Evolutionary conservation across 2,113 vertebrate genomes (phyloP).

Genomic region (Delphinus delphis): DNA sequence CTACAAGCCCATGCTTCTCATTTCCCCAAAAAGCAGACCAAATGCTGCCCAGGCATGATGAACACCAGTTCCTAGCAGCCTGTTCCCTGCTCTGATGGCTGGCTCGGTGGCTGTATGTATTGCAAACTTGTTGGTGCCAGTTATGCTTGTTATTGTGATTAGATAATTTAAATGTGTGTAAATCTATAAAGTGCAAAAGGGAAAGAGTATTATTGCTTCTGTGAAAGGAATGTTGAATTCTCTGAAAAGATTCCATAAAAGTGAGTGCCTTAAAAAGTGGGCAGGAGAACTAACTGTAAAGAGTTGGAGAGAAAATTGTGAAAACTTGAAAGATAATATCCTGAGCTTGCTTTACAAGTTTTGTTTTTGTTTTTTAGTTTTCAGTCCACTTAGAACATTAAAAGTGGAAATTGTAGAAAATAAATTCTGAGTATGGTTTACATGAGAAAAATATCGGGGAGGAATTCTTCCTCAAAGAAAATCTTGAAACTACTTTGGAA

Average conservation of each 20-base stretch:
- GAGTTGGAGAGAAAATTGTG: slow-evolving; percentile 1
- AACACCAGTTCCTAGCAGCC: background rate
- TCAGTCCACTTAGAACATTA: background rate
- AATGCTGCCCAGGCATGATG: background rate
- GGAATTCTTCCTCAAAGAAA: background rate
- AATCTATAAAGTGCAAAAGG: background rate
- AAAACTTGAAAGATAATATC: background rate
- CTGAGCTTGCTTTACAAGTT: background rate
- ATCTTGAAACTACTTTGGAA: background rate
- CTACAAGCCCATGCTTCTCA: background rate
- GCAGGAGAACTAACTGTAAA: background rate
- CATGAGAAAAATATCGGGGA: background rate
- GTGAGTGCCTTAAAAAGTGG: background rate
- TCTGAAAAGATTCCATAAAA: background rate
- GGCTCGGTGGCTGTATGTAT: background rate
- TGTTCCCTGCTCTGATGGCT: background rate
- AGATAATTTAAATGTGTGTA: background rate
- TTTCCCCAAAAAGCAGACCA: background rate
- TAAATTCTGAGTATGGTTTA: background rate
- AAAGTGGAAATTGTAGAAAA: slow-evolving; percentile 21
- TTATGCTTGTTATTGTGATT: slow-evolving; percentile 13
- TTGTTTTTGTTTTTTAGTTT: background rate
- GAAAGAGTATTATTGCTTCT: background rate
- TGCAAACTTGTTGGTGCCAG: background rate
- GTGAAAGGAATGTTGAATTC: background rate